These are phyloP conservation scores for Oceanodroma leucorhoa DNA, from an alignment of 2,797 vertebrate species.

Conservation along the genomic window DNA sequence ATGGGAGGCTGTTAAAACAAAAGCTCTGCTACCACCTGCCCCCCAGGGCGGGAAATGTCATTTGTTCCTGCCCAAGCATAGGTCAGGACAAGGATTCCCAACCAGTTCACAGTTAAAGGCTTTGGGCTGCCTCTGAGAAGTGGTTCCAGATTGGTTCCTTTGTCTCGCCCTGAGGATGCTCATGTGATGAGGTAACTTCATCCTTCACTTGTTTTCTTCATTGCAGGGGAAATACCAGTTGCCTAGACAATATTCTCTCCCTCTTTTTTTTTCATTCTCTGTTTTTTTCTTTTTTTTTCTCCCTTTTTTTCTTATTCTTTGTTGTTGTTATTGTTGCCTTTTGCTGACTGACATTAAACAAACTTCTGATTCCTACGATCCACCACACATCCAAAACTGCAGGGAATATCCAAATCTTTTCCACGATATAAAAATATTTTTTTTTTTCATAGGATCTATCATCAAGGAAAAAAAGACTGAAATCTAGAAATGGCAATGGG, in stretches of 20 bases:
- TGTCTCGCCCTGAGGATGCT: not conserved
- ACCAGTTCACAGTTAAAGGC: not conserved
- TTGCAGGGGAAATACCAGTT: slow-evolving; percentile 40
- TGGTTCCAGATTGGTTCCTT: slow-evolving; percentile 32
- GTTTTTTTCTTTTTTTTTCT: accelerated
- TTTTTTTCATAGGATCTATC: not conserved
- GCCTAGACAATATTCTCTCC: not conserved
- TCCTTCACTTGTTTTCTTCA: slow-evolving; percentile 57
- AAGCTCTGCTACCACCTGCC: not conserved
- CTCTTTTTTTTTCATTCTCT: not conserved
- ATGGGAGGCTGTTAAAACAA: not conserved
- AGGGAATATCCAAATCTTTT: not conserved
- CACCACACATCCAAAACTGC: not conserved
- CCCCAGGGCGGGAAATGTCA: not conserved
- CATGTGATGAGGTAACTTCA: slow-evolving; percentile 50
- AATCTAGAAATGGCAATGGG: not conserved
- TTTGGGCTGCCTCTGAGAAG: slow-evolving; percentile 19
- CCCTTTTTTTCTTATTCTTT: not conserved
- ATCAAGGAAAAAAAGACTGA: not conserved
- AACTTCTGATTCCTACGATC: not conserved
- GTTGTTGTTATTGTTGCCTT: not conserved
- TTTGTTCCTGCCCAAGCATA: slow-evolving; percentile 11
- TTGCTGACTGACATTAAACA: not conserved
- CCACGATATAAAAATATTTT: not conserved
- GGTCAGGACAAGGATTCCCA: not conserved